Percentiles rank a stretch among this genome's conserved stretches.
These are phyloP conservation scores for Lipophrys pholis DNA, from an alignment of 2,113 vertebrate genomes.

Conservation along the genomic window DNA sequence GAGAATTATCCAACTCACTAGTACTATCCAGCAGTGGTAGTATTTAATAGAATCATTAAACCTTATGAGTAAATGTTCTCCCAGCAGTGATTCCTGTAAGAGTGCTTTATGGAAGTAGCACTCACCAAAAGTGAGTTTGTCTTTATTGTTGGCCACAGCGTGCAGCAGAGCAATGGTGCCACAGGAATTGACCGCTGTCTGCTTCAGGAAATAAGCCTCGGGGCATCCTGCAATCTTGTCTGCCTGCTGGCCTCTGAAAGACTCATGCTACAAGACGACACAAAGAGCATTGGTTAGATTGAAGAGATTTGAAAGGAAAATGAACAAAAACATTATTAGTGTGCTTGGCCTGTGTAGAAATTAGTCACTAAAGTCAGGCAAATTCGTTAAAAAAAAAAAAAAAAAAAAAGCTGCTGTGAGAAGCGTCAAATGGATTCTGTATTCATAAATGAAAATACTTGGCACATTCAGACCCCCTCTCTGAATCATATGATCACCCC, in stretches of 20 bases:
- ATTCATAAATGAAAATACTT: too few species aligned
- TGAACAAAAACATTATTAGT: too few species aligned
- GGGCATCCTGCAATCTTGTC: slow-evolving; percentile 85
- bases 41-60: too few species aligned
- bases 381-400: not conserved
- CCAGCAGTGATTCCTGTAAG: too few species aligned
- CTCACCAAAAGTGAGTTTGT: slow-evolving; percentile 91
- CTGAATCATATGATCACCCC: slow-evolving; percentile 37
- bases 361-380: too few species aligned
- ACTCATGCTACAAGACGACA: slow-evolving; percentile 86
- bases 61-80: too few species aligned
- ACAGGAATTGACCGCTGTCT: slow-evolving; percentile 93
- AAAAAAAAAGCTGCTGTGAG: not conserved
- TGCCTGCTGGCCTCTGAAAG: slow-evolving; percentile 90
- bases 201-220: slow-evolving; percentile 94
- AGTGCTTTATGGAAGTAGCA: slow-evolving; percentile 12
- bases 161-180: slow-evolving; percentile 94
- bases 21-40: too few species aligned
- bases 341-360: too few species aligned
- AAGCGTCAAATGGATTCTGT: not conserved
- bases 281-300: not conserved
- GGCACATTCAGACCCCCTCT: not conserved
- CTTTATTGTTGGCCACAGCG: slow-evolving; percentile 92
- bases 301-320: too few species aligned
- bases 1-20: too few species aligned